Evolutionary conservation across 2,113 vertebrate genomes (phyloP).

Genomic region (Pseudois nayaur): DNA sequence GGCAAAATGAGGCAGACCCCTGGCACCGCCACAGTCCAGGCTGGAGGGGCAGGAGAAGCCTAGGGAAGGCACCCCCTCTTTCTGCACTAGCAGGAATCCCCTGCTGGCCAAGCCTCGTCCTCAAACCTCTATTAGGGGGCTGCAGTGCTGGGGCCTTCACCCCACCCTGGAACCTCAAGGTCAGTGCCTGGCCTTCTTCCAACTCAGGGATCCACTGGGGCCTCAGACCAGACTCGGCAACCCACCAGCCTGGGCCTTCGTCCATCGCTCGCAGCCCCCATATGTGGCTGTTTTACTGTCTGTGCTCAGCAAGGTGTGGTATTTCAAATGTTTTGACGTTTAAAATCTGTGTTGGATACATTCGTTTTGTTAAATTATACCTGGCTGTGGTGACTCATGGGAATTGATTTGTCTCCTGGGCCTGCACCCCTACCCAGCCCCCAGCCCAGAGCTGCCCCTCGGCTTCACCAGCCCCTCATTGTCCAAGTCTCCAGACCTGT

Average conservation of each 20-base stretch:
- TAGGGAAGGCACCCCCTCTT: background rate
- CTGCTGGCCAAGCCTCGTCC: fast-evolving
- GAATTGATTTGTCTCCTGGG: background rate
- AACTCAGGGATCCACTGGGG: fast-evolving
- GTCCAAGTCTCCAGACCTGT: background rate
- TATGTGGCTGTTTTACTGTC: background rate
- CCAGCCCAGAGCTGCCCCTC: too few relatives aligned
- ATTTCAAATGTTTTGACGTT: constrained; percentile 59
- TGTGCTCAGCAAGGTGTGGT: background rate
- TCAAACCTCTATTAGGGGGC: background rate
- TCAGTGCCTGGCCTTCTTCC: background rate
- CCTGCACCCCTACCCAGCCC: background rate
- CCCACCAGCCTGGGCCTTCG: background rate
- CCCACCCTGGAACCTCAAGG: fast-evolving
- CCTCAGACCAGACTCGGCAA: background rate
- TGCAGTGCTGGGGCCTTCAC: background rate
- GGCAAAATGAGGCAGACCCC: background rate
- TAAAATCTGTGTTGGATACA: constrained; percentile 42
- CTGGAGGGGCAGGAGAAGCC: fast-evolving
- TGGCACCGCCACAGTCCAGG: background rate
- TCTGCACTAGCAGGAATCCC: background rate
- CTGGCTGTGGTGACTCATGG: background rate
- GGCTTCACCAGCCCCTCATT: fast-evolving
- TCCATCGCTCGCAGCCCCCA: background rate
- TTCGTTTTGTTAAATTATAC: background rate